Percentiles rank a stretch among this genome's conserved stretches.
Conservation (phyloP, 2,888 invertebrate genomes). For the Luperina testacea region DNA sequence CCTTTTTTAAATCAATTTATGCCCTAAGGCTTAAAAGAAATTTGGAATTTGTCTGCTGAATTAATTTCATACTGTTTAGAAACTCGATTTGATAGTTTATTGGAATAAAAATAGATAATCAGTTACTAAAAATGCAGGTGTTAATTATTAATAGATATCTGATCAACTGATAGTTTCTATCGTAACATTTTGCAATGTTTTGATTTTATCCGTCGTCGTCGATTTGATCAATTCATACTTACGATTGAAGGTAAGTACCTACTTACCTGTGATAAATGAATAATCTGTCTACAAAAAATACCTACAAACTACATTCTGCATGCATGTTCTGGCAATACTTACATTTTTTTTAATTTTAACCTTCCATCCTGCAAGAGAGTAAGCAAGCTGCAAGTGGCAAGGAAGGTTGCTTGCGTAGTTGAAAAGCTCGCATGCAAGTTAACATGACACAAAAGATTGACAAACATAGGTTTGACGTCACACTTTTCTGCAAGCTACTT, state of each 20-base stretch:
- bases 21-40: not conserved
- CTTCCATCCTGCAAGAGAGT: not conserved
- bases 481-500: not conserved
- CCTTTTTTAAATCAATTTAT: not conserved
- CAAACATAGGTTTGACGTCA: not conserved
- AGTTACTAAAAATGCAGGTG: not conserved
- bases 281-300: slow-evolving; percentile 3
- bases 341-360: not conserved
- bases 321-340: not conserved
- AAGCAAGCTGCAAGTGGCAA: not conserved
- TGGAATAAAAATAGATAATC: not conserved
- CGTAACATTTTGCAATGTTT: slow-evolving; percentile 1
- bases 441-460: not conserved
- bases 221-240: slow-evolving; percentile 8
- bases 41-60: not conserved
- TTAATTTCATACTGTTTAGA: not conserved
- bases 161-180: slow-evolving; percentile 5
- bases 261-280: slow-evolving; percentile 18
- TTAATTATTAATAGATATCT: not conserved
- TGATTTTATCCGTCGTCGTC: slow-evolving; percentile 15
- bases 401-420: not conserved
- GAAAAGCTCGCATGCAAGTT: not conserved
- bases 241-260: slow-evolving; percentile 3
- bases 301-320: not conserved
- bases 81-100: not conserved